Conservation (phyloP, 2,113 vertebrate genomes). For the Thinocorus orbignyianus region DNA sequence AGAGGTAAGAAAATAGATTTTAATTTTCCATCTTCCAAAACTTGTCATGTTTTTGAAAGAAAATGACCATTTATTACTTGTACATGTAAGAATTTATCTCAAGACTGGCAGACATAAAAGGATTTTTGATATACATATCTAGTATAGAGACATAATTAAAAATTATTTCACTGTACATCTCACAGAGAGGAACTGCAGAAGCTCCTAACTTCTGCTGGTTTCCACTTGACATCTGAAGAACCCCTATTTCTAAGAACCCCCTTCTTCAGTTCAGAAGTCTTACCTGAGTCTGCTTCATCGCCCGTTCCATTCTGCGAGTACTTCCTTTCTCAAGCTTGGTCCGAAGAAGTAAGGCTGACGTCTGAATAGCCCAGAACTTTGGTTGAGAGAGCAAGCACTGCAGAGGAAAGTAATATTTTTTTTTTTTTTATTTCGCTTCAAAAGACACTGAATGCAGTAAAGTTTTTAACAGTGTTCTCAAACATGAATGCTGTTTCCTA, state of each 20-base stretch:
- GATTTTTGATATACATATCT: not conserved
- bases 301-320: constrained; percentile 87
- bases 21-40: not conserved
- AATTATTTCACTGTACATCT: not conserved
- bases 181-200: not conserved
- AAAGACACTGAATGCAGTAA: not conserved
- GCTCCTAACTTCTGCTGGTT: not conserved
- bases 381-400: constrained; percentile 93
- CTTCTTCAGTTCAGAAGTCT: not conserved
- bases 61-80: not conserved
- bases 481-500: not conserved
- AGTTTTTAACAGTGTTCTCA: not conserved
- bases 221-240: not conserved
- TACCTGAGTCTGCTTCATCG: constrained; percentile 96
- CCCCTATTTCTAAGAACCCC: not conserved
- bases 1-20: not conserved
- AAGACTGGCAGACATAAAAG: not conserved
- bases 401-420: not conserved
- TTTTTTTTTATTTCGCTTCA: not conserved
- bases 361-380: constrained; percentile 93
- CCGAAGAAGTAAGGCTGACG: constrained; percentile 86
- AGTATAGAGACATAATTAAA: not conserved
- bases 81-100: not conserved
- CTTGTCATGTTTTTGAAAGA: not conserved
- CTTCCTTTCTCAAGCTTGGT: constrained; percentile 89